Evolutionary conservation across 2,113 vertebrate genomes (phyloP).

Genomic region (Serilophus lunatus): DNA sequence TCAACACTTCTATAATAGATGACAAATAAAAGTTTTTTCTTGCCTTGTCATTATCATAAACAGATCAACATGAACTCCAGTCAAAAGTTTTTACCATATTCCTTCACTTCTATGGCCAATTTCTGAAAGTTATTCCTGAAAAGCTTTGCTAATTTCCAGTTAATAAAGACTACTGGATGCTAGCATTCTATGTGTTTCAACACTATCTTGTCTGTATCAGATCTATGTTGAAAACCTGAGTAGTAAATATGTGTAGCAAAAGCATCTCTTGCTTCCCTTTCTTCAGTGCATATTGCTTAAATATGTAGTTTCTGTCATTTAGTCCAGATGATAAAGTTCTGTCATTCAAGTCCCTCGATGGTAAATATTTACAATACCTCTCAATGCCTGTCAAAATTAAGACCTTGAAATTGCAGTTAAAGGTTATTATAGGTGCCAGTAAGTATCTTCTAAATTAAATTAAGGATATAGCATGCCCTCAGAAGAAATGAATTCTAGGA

Average conservation of each 20-base stretch:
- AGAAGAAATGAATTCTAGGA: not conserved
- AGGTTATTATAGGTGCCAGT: not conserved
- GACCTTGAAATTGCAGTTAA: not conserved
- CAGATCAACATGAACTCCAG: not conserved
- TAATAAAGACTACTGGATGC: not conserved
- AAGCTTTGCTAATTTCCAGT: not conserved
- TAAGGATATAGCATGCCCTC: not conserved
- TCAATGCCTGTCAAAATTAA: not conserved
- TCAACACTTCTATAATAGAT: not conserved
- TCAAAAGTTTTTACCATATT: not conserved
- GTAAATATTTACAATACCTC: not conserved
- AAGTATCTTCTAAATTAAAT: constrained; percentile 1
- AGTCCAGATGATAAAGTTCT: not conserved
- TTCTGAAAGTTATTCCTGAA: not conserved
- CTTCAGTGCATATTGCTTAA: not conserved
- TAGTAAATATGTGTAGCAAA: not conserved
- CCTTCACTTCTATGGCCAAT: not conserved
- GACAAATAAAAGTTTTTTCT: not conserved
- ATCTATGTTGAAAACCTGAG: not conserved
- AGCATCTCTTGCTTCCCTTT: not conserved
- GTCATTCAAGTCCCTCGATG: not conserved
- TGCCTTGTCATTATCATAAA: not conserved
- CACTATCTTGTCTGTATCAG: not conserved
- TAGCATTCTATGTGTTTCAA: not conserved
- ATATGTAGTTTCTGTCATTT: not conserved